A percentile compares a stretch with the other conserved stretches of the same genome.
These are phyloP conservation scores for Phthorimaea operculella DNA, from an alignment of 1,140 invertebrate genomes.

Conservation along the genomic window DNA sequence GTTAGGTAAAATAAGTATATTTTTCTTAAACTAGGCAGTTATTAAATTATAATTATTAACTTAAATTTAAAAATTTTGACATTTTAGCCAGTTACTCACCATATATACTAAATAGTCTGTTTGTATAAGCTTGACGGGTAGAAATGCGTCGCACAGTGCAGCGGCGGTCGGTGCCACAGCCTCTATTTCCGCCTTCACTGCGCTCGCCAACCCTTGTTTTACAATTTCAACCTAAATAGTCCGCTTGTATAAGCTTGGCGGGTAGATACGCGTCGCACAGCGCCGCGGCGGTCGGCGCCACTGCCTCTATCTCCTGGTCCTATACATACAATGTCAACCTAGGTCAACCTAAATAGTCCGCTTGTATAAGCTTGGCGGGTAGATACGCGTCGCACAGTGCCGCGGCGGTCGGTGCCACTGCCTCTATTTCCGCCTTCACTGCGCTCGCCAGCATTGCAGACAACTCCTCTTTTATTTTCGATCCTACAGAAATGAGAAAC, in stretches of 20 bases:
- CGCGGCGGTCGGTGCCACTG: conserved; percentile 36
- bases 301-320: conserved; percentile 50
- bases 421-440: conserved; percentile 53
- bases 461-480: conserved; percentile 39
- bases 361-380: conserved; percentile 49
- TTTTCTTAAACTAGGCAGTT: too few species aligned
- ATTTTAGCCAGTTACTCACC: too few species aligned
- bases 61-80: too few species aligned
- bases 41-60: too few species aligned
- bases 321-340: too few species aligned
- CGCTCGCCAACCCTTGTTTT: too few species aligned
- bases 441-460: conserved; percentile 34
- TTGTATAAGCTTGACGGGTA: conserved; percentile 52
- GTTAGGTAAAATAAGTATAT: too few species aligned
- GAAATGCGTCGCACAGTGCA: conserved; percentile 48
- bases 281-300: conserved; percentile 39
- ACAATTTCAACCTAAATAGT: conserved; percentile 42
- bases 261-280: conserved; percentile 54
- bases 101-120: conserved; percentile 41
- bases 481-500: conserved; percentile 20
- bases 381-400: conserved; percentile 52
- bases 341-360: conserved; percentile 38
- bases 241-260: conserved; percentile 44
- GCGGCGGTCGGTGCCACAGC: conserved; percentile 39
- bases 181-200: conserved; percentile 56